phyloP scores from a whole-genome alignment of 2,888 invertebrate species.

The Synanthedon tipuliformis region DNA sequence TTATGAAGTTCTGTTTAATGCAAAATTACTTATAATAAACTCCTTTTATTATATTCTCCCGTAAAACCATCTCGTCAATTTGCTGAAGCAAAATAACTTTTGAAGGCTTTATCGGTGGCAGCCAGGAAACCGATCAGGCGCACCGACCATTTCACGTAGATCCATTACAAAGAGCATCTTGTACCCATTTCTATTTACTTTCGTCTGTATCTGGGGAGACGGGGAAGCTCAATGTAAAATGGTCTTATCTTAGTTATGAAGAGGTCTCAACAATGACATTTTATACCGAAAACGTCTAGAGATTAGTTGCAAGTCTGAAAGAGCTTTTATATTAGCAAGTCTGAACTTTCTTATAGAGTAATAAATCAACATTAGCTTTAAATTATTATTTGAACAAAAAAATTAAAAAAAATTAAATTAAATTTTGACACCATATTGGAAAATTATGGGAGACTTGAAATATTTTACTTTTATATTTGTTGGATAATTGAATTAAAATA shows the following conservation, averaged over 20 bases:
- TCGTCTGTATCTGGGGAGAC: background rate
- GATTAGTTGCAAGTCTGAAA: background rate
- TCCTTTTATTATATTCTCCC: background rate
- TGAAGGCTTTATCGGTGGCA: constrained; percentile 3
- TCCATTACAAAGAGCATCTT: background rate
- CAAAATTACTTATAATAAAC: too few species aligned
- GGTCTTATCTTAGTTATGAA: background rate
- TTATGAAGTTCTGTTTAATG: too few species aligned
- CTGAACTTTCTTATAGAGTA: background rate
- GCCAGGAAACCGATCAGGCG: constrained; percentile 4
- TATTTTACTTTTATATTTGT: too few species aligned
- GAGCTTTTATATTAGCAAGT: background rate
- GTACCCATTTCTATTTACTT: background rate
- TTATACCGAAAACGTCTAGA: background rate
- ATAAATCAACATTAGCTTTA: background rate
- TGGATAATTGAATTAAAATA: too few species aligned
- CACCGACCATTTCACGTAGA: constrained; percentile 8
- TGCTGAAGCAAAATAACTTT: constrained; percentile 9
- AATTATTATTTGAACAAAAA: too few species aligned
- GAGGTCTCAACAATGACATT: background rate
- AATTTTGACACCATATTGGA: too few species aligned
- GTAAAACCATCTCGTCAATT: constrained; percentile 1
- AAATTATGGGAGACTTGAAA: too few species aligned
- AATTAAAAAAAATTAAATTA: too few species aligned
- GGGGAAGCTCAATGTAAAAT: background rate